Evolutionary conservation across 2,888 invertebrate species (phyloP), one percentile per base, ranked within the genome.

Genomic region (Melikaiella ostensackeni): DNA sequence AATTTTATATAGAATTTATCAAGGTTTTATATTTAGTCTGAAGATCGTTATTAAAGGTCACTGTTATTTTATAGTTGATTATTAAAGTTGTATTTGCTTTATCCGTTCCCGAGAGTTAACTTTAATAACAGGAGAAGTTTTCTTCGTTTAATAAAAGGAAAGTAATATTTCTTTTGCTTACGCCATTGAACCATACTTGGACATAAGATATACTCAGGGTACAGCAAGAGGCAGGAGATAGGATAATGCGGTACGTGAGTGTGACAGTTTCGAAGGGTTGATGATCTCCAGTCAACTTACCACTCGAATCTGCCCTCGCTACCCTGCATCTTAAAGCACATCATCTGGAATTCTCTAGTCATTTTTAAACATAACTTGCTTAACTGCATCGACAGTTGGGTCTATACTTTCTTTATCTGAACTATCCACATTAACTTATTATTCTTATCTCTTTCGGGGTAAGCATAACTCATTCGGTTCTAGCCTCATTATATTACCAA

Each of bases 201-300:
- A 24, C 11, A 5, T 55, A 46, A 35, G 63, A 74, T 55, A 63
- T 61, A 63, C 33, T 55, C 38, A 74, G 50, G 62, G 62, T n/a
- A 16, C 46, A 62, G 50, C 61, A 62, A 35, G 64, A 63, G 64
- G 64, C 74, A 64, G 74, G 79, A 77, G 76, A 70, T 78, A 66
- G 75, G 78, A 35, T 63, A 77, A n/a, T 80, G 57, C 24, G 79
- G 80, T 77, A 74, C 82, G 79, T 81, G 77, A 80, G 62, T 83
- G 81, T 66, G 79, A 76, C 82, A 75, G 77, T 77, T 79, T 80
- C 80, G 75, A 82, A 85, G 85, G 85, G 83, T 83, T 86, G 85
- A 86, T 84, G 82, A 84, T 85, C 81, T 79, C 79, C 79, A 75
- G 74, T 81, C 77, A 79, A 79, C 73, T 75, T 75, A 75, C 77